phyloP scores from a whole-genome alignment of 2,113 vertebrate species.

The Ochotona princeps region DNA sequence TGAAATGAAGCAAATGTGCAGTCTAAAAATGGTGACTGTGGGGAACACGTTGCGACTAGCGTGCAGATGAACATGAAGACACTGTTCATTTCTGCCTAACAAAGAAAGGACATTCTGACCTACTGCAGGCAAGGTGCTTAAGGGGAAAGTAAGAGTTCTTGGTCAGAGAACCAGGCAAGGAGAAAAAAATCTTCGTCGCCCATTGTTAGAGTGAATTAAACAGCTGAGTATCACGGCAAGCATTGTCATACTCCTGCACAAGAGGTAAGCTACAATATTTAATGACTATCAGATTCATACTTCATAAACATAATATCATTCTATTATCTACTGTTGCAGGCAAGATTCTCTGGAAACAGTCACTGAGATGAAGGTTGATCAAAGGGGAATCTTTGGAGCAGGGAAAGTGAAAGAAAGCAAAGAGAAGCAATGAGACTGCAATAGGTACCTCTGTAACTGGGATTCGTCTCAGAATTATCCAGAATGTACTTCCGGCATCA shows the following conservation, averaged over 20 bases:
- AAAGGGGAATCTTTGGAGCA: background rate
- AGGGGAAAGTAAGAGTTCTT: background rate
- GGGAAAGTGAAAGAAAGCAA: slow-evolving; percentile 20
- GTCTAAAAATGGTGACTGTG: background rate
- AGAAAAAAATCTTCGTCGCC: background rate
- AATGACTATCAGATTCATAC: slow-evolving; percentile 42
- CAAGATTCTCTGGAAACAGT: slow-evolving; percentile 2
- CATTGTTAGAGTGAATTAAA: slow-evolving; percentile 5
- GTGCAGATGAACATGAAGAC: background rate
- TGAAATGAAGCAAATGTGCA: slow-evolving; percentile 28
- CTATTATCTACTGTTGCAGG: slow-evolving; percentile 12
- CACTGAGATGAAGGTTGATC: slow-evolving; percentile 42
- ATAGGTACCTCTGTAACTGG: background rate
- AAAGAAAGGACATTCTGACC: background rate
- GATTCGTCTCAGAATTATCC: background rate
- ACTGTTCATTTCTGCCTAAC: background rate
- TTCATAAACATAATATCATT: slow-evolving; percentile 40
- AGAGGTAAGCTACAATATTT: slow-evolving; percentile 23
- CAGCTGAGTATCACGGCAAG: background rate
- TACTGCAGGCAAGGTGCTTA: background rate
- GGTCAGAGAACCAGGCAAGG: slow-evolving; percentile 42
- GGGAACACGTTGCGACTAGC: background rate
- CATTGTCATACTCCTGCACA: background rate
- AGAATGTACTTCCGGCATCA: background rate
- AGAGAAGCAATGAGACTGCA: background rate